Evolutionary conservation across 2,113 vertebrate species (phyloP).

Genomic region (Phylloscopus trochiloides): DNA sequence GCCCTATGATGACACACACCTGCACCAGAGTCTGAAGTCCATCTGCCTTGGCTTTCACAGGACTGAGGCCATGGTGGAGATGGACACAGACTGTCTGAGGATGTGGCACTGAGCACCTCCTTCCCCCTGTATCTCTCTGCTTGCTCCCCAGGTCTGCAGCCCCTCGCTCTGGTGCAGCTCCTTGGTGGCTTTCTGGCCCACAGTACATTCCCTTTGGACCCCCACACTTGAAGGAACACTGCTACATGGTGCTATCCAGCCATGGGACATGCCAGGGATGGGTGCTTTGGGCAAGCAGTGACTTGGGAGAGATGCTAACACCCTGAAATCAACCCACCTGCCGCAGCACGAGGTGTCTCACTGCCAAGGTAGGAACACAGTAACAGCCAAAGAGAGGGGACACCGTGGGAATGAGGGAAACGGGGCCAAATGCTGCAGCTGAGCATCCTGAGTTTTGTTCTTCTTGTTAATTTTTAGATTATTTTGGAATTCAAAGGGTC

Average conservation of each 20-base stretch:
- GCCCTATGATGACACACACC: fast-evolving
- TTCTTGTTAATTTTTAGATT: not conserved
- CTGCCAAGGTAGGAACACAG: not conserved
- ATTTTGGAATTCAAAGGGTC: not conserved
- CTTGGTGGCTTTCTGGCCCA: not conserved
- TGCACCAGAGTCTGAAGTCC: not conserved
- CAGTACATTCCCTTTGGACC: not conserved
- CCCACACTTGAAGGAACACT: not conserved
- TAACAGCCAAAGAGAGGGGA: not conserved
- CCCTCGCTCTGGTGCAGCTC: not conserved
- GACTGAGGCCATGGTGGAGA: not conserved
- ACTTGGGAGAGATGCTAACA: not conserved
- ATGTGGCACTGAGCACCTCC: not conserved
- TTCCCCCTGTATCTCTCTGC: not conserved
- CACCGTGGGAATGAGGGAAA: not conserved
- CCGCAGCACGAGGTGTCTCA: not conserved
- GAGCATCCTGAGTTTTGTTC: not conserved
- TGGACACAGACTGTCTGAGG: not conserved
- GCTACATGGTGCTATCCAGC: not conserved
- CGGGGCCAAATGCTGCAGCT: fast-evolving
- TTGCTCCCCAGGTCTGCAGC: not conserved
- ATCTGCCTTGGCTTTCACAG: not conserved
- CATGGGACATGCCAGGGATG: not conserved
- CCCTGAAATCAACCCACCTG: not conserved
- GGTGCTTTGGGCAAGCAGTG: not conserved